Base-by-base conservation (phyloP, 2,888 invertebrate species). In the Anticlea derivata region DNA sequence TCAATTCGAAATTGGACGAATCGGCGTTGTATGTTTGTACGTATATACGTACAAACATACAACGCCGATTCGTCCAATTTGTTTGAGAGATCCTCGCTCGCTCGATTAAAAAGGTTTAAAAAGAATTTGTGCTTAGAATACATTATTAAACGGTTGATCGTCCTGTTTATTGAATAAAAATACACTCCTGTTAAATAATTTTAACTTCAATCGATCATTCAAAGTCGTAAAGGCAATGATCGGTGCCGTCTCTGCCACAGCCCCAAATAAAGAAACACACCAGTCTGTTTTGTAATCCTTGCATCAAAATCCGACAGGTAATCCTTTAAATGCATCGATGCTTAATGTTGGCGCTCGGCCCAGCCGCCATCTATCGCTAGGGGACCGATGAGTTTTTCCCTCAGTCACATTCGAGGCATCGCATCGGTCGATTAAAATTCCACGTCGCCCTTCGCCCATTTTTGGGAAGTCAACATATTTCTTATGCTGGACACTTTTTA, bases 361-460 rank as follows among this genome's bases (percentile, higher is more conserved):
- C 12, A 53, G 43, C 60, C 39, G 41, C 52, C 40, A 17, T 50
- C 52, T 55, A 60, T 58, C 65, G 68, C 59, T 61, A 61, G 68
- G 68, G 66, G 63, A 60, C 65, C 41, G 55, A 57, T 60, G 60
- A 66, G 67, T 70, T 74, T 75, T 57, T 50, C 55, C 30, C 38
- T 54, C 66, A 57, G 55, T 55, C 50, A 70, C 68, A 75, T 77
- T 78, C 69, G 66, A 78, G 65, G 63, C 75, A 71, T 72, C 68
- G 55, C 68, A 70, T 69, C 77, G 75, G 75, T 83, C 77, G 75
- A 75, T 83, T 81, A 78, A 80, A 75, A 83, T 83, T 84, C 79
- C 75, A 73, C 61, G 65, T 66, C 63, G 69, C 65, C 61, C 66
- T 8, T 66, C 70, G 63, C 68, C 73, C 72, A 70, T 78, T 78